These are phyloP conservation scores for Selenia dentaria DNA, from an alignment of 2,888 invertebrate genomes.

Conservation along the genomic window DNA sequence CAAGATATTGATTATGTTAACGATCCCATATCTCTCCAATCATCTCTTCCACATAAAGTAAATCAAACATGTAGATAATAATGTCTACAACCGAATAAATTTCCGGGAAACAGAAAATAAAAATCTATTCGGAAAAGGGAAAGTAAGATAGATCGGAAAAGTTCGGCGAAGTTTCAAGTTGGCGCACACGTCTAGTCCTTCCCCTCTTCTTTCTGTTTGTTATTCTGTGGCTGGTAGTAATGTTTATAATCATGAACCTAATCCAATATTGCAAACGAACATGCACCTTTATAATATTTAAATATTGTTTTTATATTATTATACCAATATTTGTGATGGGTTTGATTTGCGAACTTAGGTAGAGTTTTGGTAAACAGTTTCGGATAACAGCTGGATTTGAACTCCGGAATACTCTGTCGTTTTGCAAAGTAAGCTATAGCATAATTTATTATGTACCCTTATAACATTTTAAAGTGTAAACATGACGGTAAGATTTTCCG, in stretches of 20 bases:
- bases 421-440: no score
- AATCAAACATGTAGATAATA: slow-evolving; percentile 49
- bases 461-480: no score
- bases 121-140: slow-evolving; percentile 68
- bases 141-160: slow-evolving; percentile 76
- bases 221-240: slow-evolving; percentile 9
- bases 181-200: slow-evolving; percentile 26
- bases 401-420: no score
- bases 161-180: slow-evolving; percentile 58
- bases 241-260: slow-evolving; percentile 2
- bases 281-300: no score
- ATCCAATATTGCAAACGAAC: no score
- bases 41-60: slow-evolving; percentile 37
- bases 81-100: slow-evolving; percentile 52
- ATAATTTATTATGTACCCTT: no score
- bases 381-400: no score
- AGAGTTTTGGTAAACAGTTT: no score
- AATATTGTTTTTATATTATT: no score
- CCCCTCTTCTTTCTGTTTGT: slow-evolving; percentile 24
- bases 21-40: slow-evolving; percentile 33
- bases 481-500: no score
- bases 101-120: slow-evolving; percentile 52
- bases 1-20: slow-evolving; percentile 36
- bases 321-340: no score
- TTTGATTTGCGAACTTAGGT: no score